Base-by-base conservation (phyloP, 1,140 invertebrate species). In the Colletes latitarsis region DNA sequence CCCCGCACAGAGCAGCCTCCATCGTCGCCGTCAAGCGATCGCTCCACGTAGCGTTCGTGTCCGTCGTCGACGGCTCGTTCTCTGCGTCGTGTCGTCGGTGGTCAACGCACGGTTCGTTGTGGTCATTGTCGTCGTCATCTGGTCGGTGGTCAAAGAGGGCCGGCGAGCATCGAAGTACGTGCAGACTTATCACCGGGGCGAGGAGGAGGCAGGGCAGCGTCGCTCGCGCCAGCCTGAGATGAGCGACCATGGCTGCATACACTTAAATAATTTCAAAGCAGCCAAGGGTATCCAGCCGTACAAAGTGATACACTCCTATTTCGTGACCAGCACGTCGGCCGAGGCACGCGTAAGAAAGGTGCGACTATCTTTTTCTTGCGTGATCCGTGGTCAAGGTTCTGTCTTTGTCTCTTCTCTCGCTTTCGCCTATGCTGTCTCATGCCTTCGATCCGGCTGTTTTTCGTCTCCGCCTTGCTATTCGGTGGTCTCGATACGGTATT, bases 231-330 rank as follows among this genome's bases (percentile, higher is more conserved):
- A 87, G 80, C 86, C 82, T 92, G 92, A 94, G 93, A 95, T 95
- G 95, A 95, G 95, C 93, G 95, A 95, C 92, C 94, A 94, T 94
- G 96, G 96, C 89, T 97, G 96, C 91, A 95, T 95, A 94, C 96
- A 97, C 94, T 94, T 97, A 89, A 96, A 94, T 93, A 96, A 96
- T 94, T 96, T 96, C 93, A 97, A 97, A 94, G 94, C 95, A 89
- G 95, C 95, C 64, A 95, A 96, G 92, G 96, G 96, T 83, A 95
- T 95, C 85, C 95, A 95, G 90, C 95, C 96, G 76, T 97, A 96
- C 91, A 95, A 95, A 94, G 95, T 95, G 82, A 95, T 95, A 88
- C 94, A 96, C 90, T 93, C 94, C 73, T 95, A 94, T 92, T 95
- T 95, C 85, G 94, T 95, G 74, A 94, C 95, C 64, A 95, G 95